phyloP scores from a whole-genome alignment of 37 sponge, comb jelly and placozoan genomes.

The Haliclona indistincta region DNA sequence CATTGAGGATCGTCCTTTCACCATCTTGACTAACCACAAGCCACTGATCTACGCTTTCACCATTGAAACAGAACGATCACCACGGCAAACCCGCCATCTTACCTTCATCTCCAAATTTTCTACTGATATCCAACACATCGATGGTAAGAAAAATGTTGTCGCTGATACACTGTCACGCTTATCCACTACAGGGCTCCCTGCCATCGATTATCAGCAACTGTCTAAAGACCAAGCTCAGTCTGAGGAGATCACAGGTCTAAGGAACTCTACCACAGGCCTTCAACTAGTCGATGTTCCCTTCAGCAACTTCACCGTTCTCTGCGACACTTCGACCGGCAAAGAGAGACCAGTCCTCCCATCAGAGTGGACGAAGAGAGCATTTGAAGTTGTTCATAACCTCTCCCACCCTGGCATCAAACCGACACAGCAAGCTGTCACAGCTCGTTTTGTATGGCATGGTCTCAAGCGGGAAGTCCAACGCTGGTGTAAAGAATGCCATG shows the following conservation, averaged over 20 bases:
- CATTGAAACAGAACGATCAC: not conserved
- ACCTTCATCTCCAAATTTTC: not conserved
- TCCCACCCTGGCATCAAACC: not conserved
- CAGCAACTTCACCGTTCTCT: not conserved
- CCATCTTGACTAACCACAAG: slow-evolving; percentile 4
- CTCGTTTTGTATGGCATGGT: slow-evolving; percentile 1
- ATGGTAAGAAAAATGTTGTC: not conserved
- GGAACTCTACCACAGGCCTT: not conserved
- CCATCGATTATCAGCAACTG: not conserved
- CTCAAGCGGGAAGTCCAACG: slow-evolving; percentile 1
- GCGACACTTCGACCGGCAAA: not conserved
- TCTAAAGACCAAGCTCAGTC: not conserved
- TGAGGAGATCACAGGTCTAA: not conserved
- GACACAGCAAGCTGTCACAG: slow-evolving; percentile 1
- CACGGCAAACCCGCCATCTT: slow-evolving; percentile 9
- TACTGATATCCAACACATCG: not conserved
- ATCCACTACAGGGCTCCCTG: not conserved
- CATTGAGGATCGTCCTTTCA: not conserved
- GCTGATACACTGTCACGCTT: not conserved
- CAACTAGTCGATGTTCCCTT: not conserved
- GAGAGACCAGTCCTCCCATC: slow-evolving; percentile 5
- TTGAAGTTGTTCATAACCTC: not conserved
- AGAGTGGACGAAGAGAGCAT: not conserved
- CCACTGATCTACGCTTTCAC: not conserved
- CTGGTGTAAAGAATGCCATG: not conserved